phyloP scores from a whole-genome alignment of 2,113 vertebrate species.

The Piliocolobus tephrosceles region DNA sequence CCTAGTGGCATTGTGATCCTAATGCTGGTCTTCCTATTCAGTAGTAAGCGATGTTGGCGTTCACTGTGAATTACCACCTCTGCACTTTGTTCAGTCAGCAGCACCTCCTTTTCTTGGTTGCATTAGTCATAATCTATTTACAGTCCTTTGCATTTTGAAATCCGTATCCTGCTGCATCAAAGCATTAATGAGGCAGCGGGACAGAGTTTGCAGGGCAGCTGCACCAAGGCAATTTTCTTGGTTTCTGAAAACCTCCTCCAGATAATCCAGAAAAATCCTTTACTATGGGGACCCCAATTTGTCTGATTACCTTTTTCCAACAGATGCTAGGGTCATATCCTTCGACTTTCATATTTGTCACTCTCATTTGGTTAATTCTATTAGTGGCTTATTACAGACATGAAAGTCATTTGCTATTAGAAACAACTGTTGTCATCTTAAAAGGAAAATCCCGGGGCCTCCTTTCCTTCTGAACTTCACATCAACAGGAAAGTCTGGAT shows the following conservation, averaged over 20 bases:
- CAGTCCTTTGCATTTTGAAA: slow-evolving; percentile 68
- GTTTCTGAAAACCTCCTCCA: slow-evolving; percentile 56
- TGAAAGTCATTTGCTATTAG: slow-evolving; percentile 65
- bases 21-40: background rate
- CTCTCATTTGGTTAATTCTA: slow-evolving; percentile 66
- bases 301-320: slow-evolving; percentile 46
- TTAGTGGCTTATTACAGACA: slow-evolving; percentile 53
- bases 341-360: slow-evolving; percentile 51
- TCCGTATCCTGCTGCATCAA: slow-evolving; percentile 41
- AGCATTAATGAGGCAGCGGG: background rate
- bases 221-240: slow-evolving; percentile 36
- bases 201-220: background rate
- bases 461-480: slow-evolving; percentile 46
- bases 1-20: background rate
- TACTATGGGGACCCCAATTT: background rate
- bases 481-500: background rate
- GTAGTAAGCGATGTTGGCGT: background rate
- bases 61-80: background rate
- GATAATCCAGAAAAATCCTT: slow-evolving; percentile 48
- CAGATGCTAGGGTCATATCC: slow-evolving; percentile 32
- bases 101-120: background rate
- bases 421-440: slow-evolving; percentile 49
- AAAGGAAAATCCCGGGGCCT: slow-evolving; percentile 45
- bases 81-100: background rate
- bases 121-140: slow-evolving; percentile 46